Percentiles rank a stretch among this genome's conserved stretches.
These are phyloP conservation scores for Isurus oxyrinchus DNA, from an alignment of 2,113 vertebrate species.

Conservation along the genomic window DNA sequence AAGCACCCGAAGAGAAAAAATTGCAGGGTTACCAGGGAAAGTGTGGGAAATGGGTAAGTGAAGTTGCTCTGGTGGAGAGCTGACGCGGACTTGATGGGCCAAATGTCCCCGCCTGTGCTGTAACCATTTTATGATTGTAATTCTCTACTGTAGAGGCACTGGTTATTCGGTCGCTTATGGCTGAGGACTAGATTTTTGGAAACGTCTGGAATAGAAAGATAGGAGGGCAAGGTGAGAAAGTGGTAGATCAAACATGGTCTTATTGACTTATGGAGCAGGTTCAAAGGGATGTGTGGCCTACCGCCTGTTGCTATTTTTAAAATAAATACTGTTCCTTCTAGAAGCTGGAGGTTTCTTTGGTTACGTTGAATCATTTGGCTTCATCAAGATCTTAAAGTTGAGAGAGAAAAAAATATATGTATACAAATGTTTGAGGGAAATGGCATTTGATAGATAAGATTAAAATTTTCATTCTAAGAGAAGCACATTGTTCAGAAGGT, in stretches of 20 bases:
- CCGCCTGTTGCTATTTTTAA: background rate
- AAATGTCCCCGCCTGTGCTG: no score
- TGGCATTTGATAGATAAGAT: background rate
- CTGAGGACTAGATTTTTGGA: background rate
- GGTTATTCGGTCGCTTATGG: background rate
- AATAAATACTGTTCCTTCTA: background rate
- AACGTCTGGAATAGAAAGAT: background rate
- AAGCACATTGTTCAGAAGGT: background rate
- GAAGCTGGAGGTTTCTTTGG: background rate
- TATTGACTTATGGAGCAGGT: background rate
- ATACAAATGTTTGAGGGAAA: background rate
- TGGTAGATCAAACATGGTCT: background rate
- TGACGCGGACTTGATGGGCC: no score
- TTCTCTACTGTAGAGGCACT: background rate
- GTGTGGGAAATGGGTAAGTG: no score
- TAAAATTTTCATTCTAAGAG: background rate
- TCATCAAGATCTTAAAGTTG: background rate
- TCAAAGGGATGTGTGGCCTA: background rate
- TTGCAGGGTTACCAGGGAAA: no score
- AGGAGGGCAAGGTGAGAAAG: background rate
- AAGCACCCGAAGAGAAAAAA: no score
- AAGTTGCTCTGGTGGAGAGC: no score
- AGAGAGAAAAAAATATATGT: background rate
- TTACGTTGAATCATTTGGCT: background rate
- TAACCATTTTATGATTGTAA: background rate